These are phyloP conservation scores for Lissocephala sabroskyi DNA, from an alignment of 2,888 invertebrate species.

Conservation along the genomic window DNA sequence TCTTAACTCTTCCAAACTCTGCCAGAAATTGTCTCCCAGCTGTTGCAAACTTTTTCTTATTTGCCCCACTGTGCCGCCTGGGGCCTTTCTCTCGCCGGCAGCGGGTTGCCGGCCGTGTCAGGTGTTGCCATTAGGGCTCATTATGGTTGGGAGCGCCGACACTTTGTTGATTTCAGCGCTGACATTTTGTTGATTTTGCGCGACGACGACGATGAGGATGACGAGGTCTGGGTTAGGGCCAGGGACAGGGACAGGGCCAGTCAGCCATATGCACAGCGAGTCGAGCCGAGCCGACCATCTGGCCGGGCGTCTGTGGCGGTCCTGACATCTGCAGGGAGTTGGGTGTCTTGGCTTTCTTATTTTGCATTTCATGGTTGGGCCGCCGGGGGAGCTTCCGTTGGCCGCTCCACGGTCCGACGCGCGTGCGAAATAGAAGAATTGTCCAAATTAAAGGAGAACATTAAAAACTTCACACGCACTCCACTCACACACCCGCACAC, in stretches of 20 bases:
- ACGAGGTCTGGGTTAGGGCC: background rate
- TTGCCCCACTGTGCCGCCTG: too few relatives aligned
- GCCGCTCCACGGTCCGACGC: too few relatives aligned
- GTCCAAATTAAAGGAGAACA: constrained; percentile 61
- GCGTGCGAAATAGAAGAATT: constrained; percentile 50
- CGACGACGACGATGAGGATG: background rate
- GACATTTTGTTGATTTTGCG: constrained; percentile 43
- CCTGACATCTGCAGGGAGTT: background rate
- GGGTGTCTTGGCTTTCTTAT: background rate
- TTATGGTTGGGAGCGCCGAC: constrained; percentile 38
- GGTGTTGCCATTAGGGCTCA: constrained; percentile 49
- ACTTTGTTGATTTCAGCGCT: constrained; percentile 50
- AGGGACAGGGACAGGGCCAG: too few relatives aligned
- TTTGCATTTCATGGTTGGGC: constrained; percentile 41
- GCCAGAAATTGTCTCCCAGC: too few relatives aligned
- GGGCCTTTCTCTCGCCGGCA: too few relatives aligned
- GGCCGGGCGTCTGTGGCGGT: background rate
- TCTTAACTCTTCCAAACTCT: too few relatives aligned
- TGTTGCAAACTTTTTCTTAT: too few relatives aligned
- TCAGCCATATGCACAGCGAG: too few relatives aligned
- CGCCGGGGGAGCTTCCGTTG: constrained; percentile 30
- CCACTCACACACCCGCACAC: constrained; percentile 8
- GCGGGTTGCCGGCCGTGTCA: too few relatives aligned
- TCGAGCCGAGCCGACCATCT: background rate
- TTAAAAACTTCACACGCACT: constrained; percentile 59